A percentile compares a stretch with the other conserved stretches of the same genome.
Conservation (phyloP, 2,888 invertebrate genomes). For the Ecdyonurus torrentis region DNA sequence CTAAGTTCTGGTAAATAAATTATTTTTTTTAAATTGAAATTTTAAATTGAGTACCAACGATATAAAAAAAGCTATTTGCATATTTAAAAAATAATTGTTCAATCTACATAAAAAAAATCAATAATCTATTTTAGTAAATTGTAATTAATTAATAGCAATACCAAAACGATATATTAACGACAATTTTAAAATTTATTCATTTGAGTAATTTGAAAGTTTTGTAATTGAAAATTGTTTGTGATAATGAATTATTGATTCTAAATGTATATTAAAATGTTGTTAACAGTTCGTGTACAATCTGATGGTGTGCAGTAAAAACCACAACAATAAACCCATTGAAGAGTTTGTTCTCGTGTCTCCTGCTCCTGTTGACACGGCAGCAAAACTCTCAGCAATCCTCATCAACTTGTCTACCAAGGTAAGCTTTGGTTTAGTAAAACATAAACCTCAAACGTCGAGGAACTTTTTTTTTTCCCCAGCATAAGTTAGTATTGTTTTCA, state of each 20-base stretch:
- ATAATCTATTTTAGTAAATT: too few species aligned
- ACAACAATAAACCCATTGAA: slow-evolving; percentile 90
- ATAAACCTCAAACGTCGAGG: neutral
- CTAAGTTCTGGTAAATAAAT: too few species aligned
- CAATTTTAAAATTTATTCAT: neutral
- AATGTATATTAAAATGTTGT: slow-evolving; percentile 13
- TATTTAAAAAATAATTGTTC: too few species aligned
- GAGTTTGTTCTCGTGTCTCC: slow-evolving; percentile 97
- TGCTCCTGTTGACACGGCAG: slow-evolving; percentile 98
- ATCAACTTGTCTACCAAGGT: slow-evolving; percentile 74
- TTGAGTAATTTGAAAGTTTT: neutral
- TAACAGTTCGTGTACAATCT: slow-evolving; percentile 86
- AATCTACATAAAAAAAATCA: too few species aligned
- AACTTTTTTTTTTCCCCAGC: too few species aligned
- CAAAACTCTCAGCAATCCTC: slow-evolving; percentile 87
- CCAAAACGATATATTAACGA: too few species aligned
- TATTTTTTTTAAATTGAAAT: too few species aligned
- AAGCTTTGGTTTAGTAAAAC: slow-evolving; percentile 9
- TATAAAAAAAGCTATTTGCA: too few species aligned
- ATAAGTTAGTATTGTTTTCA: too few species aligned
- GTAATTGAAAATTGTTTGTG: neutral
- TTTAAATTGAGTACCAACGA: too few species aligned
- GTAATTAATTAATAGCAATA: too few species aligned
- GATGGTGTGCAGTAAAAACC: slow-evolving; percentile 93
- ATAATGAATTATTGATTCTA: too few species aligned